Base-by-base conservation (phyloP, 2,113 vertebrate genomes). In the Craseonycteris thonglongyai region DNA sequence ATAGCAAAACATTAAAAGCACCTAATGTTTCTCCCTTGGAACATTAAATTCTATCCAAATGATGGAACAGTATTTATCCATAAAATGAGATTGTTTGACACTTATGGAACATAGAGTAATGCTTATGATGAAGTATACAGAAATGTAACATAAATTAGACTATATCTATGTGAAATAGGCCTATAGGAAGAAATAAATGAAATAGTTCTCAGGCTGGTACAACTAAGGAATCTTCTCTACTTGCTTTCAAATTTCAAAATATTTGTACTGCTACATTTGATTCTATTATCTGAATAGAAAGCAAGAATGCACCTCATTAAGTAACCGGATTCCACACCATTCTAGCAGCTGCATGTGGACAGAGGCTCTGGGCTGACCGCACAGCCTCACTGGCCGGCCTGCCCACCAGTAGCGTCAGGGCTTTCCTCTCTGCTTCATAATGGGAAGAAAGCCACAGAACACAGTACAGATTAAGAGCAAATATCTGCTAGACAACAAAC, bases 161-260 rank as follows among this genome's bases (percentile, higher is more conserved):
- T 75, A 19, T 56, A 71, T 72, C 30, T 74, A 47, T 54, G 11
- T 82, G 83, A 38, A 82, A 66, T 47, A 35, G 15, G 12, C 6
- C 63, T 22, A 83, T 5, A 63, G 24, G 63, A 95, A 91, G 22
- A 83, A 79, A 24, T 1, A 83, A 78, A 66, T 30, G 14, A n/a
- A n/a, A 89, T 14, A 63, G 33, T 79, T 58, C 45, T 80, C 76
- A 49, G n/a, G 33, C 54, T 80, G 26, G 6, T 18, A 92, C 56
- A 68, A 63, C 30, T 74, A 22, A 30, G 5, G 58, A 28, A 68
- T 87, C 18, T 78, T 58, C 68, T 58, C 61, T 33, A 71, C 26
- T 83, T 82, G 58, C 61, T 91, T 94, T 94, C 71, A 49, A 75
- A 58, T 91, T 90, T 93, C 71, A 49, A 75, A 68, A 59, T 63